Percentiles rank a stretch among this genome's conserved stretches.
Conservation (phyloP, 2,797 vertebrate species). For the Siniperca scherzeri region DNA sequence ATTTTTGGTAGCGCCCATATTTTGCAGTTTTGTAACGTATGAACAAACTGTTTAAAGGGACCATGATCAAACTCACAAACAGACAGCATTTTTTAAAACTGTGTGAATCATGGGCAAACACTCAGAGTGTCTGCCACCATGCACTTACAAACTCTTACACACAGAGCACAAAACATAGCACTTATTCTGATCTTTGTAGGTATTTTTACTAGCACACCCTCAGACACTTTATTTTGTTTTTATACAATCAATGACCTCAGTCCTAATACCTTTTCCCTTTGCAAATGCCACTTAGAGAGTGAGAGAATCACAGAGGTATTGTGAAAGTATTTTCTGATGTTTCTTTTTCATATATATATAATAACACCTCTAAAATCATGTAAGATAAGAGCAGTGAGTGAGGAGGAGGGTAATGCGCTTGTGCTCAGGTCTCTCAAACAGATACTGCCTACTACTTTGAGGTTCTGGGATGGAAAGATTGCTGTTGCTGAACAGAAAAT, state of each 20-base stretch:
- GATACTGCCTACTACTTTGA: slow-evolving; percentile 60
- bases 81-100: slow-evolving; percentile 49
- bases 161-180: slow-evolving; percentile 71
- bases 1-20: slow-evolving; percentile 63
- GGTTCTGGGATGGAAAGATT: slow-evolving; percentile 55
- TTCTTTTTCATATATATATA: slow-evolving; percentile 66
- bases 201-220: slow-evolving; percentile 71
- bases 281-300: slow-evolving; percentile 81
- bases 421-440: slow-evolving; percentile 66
- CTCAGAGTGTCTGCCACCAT: slow-evolving; percentile 40
- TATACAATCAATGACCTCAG: slow-evolving; percentile 83
- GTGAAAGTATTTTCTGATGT: slow-evolving; percentile 75
- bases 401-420: slow-evolving; percentile 39
- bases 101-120: slow-evolving; percentile 46
- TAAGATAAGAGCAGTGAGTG: slow-evolving; percentile 45
- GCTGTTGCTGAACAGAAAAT: slow-evolving; percentile 33
- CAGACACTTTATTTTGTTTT: slow-evolving; percentile 70
- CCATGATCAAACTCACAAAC: slow-evolving; percentile 82
- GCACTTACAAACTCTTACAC: slow-evolving; percentile 62
- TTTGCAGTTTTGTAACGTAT: slow-evolving; percentile 78
- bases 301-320: slow-evolving; percentile 56
- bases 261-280: slow-evolving; percentile 81
- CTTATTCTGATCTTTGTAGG: slow-evolving; percentile 66
- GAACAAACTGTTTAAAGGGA: slow-evolving; percentile 87
- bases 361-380: slow-evolving; percentile 52